Percentiles rank a stretch among this genome's conserved stretches.
phyloP scores from a whole-genome alignment of 53 echinoderm and acorn worm species.

The Echinometra lucunter region DNA sequence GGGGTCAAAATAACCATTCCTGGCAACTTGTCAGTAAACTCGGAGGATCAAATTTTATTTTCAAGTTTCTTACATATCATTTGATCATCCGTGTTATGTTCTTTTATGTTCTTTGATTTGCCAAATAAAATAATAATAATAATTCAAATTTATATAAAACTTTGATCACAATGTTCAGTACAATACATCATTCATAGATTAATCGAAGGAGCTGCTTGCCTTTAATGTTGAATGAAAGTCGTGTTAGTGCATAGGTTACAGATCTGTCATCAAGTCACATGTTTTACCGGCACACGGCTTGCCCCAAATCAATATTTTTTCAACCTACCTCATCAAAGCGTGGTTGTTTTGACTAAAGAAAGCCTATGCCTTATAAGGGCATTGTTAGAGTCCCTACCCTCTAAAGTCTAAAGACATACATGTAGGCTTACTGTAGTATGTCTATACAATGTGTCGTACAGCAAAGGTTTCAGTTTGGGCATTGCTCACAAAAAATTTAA shows the following conservation, averaged over 20 bases:
- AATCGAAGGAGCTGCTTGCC: background rate
- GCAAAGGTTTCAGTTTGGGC: background rate
- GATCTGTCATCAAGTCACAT: background rate
- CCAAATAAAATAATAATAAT: too few species aligned
- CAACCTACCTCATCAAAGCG: background rate
- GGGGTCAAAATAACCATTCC: too few species aligned
- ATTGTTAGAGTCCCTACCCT: background rate
- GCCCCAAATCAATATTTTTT: constrained; percentile 17
- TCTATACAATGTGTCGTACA: background rate
- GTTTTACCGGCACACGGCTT: constrained; percentile 9
- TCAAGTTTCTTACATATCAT: too few species aligned
- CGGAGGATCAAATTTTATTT: too few species aligned
- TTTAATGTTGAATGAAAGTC: background rate
- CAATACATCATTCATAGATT: background rate
- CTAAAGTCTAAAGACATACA: too few species aligned
- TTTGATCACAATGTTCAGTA: too few species aligned
- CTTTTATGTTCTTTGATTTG: too few species aligned
- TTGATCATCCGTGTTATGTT: too few species aligned
- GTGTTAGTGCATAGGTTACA: background rate
- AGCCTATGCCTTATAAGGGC: background rate
- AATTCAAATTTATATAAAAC: too few species aligned
- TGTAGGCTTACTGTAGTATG: too few species aligned
- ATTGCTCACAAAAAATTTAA: background rate
- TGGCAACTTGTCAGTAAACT: too few species aligned
- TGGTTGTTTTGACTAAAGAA: background rate